Evolutionary conservation across 2,888 invertebrate genomes (phyloP).

Genomic region (Syritta pipiens): DNA sequence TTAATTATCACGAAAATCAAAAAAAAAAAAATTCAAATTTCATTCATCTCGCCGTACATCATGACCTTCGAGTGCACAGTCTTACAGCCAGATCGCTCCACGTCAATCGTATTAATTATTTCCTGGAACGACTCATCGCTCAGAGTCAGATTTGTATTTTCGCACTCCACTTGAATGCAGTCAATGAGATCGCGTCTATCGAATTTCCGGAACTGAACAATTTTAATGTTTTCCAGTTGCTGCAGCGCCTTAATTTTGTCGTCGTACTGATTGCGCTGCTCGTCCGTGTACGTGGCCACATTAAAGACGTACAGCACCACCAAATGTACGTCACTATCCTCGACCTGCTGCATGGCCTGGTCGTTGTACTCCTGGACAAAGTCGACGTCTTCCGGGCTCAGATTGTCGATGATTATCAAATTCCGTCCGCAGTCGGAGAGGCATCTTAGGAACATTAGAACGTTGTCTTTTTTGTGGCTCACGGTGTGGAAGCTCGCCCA

Average conservation of each 20-base stretch:
- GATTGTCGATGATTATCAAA: constrained; percentile 76
- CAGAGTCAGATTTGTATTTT: constrained; percentile 70
- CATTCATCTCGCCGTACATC: constrained; percentile 60
- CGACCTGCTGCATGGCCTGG: constrained; percentile 16
- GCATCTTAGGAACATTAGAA: constrained; percentile 62
- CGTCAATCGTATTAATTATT: constrained; percentile 72
- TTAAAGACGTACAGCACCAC: constrained; percentile 75
- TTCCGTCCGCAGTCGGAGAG: constrained; percentile 76
- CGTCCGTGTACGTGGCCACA: constrained; percentile 70
- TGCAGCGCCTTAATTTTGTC: constrained; percentile 67
- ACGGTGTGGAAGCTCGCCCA: constrained; percentile 71
- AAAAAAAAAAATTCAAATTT: constrained; percentile 4
- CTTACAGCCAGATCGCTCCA: constrained; percentile 75
- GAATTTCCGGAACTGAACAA: constrained; percentile 73
- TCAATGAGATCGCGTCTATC: constrained; percentile 71
- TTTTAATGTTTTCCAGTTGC: constrained; percentile 66
- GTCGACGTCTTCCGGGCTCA: constrained; percentile 70
- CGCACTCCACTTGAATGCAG: constrained; percentile 73
- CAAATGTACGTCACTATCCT: constrained; percentile 61
- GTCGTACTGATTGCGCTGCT: constrained; percentile 39
- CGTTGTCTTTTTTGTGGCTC: constrained; percentile 45
- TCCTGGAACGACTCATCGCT: constrained; percentile 70
- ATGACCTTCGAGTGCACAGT: constrained; percentile 75
- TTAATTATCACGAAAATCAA: constrained; percentile 61
- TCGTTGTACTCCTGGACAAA: constrained; percentile 72